Percentiles rank a stretch among this genome's conserved stretches.
Conservation (phyloP, 35 echinoderm and acorn worm genomes). For the Strongylocentrotus purpuratus region DNA sequence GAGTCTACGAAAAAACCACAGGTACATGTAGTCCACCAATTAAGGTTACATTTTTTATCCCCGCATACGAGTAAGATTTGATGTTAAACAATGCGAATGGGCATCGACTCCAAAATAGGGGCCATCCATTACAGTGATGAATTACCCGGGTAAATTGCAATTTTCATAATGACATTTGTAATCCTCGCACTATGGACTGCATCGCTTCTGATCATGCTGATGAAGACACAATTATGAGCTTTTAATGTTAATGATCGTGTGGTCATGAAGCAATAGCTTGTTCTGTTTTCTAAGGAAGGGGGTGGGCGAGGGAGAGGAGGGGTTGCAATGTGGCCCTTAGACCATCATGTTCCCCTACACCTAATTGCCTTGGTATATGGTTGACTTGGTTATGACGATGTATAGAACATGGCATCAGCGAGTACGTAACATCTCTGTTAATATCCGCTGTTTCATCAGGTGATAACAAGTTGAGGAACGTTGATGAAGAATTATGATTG, state of each 20-base stretch:
- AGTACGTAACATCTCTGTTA: neutral
- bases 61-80: neutral
- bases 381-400: neutral
- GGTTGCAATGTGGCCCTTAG: neutral
- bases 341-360: neutral
- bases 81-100: neutral
- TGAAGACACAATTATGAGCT: neutral
- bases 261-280: neutral
- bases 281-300: neutral
- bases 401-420: neutral
- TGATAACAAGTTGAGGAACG: neutral
- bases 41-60: neutral
- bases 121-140: neutral
- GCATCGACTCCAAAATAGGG: neutral
- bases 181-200: neutral
- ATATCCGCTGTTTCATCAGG: neutral
- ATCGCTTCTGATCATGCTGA: neutral
- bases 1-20: neutral
- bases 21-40: neutral
- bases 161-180: slow-evolving; percentile 14
- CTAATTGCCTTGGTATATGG: neutral
- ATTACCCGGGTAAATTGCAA: slow-evolving; percentile 10
- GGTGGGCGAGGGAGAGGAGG: neutral
- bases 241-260: neutral
- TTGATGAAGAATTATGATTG: neutral